Percentiles rank a stretch among this genome's conserved stretches.
phyloP scores from a whole-genome alignment of 2,113 vertebrate genomes.

The Etia nguti region DNA sequence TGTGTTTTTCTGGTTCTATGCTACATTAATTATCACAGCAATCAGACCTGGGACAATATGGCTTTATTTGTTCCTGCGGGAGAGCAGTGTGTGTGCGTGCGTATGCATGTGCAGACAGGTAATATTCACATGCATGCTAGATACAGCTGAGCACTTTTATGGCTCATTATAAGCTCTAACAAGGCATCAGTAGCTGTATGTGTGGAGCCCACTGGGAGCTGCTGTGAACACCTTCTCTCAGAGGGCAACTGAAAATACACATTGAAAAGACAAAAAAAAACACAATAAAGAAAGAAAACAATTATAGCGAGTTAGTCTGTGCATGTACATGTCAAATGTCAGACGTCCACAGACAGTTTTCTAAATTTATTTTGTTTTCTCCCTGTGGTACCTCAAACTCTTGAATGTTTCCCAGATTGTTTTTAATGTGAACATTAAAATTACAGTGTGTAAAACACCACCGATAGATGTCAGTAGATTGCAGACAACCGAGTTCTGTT shows the following conservation, averaged over 20 bases:
- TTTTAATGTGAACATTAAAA: not conserved
- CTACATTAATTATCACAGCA: slow-evolving; percentile 64
- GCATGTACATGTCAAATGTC: not conserved
- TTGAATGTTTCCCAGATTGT: not conserved
- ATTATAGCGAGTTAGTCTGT: slow-evolving; percentile 4
- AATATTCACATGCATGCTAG: slow-evolving; percentile 35
- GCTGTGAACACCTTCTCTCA: slow-evolving; percentile 36
- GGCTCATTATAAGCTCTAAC: slow-evolving; percentile 62
- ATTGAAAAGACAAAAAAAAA: not conserved
- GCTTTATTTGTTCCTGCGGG: slow-evolving; percentile 59
- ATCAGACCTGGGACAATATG: slow-evolving; percentile 62
- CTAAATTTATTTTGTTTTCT: not conserved
- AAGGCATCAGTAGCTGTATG: slow-evolving; percentile 58
- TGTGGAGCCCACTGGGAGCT: slow-evolving; percentile 32
- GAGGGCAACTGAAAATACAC: slow-evolving; percentile 24
- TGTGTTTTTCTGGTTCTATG: slow-evolving; percentile 55
- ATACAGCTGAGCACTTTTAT: slow-evolving; percentile 61
- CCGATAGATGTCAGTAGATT: too few relatives aligned
- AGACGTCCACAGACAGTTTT: slow-evolving; percentile 1
- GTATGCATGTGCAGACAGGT: slow-evolving; percentile 28
- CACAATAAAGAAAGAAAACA: slow-evolving; percentile 30
- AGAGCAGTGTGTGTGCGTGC: not conserved
- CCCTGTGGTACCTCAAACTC: not conserved
- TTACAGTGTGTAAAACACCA: not conserved
- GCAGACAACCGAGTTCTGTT: too few relatives aligned